Percentiles rank a stretch among this genome's conserved stretches.
Conservation (phyloP, 2,888 invertebrate genomes). For the Amphiduros pacificus region DNA sequence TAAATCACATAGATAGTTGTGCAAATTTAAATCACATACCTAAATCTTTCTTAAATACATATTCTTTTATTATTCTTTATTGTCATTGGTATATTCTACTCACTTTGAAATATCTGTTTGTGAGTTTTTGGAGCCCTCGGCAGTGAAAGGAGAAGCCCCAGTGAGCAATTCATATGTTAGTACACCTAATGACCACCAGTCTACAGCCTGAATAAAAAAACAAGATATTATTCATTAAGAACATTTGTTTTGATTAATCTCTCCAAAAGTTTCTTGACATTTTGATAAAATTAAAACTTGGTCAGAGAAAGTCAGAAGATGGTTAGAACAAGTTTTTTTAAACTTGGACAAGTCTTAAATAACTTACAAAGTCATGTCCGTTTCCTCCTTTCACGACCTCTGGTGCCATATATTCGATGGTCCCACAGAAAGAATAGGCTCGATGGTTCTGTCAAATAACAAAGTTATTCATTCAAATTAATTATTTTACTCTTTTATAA, state of each 20-base stretch:
- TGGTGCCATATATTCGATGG: slow-evolving; percentile 98
- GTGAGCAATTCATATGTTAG: slow-evolving; percentile 94
- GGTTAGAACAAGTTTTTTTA: no score
- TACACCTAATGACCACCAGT: slow-evolving; percentile 99
- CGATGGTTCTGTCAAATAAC: slow-evolving; percentile 68
- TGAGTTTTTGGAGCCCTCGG: slow-evolving; percentile 89
- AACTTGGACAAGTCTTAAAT: not conserved
- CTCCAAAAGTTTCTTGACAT: no score
- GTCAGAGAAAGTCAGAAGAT: no score
- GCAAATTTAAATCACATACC: not conserved
- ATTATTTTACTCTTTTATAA: no score
- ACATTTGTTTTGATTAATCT: no score
- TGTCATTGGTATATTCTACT: slow-evolving; percentile 4
- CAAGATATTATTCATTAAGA: no score
- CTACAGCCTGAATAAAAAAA: slow-evolving; percentile 75
- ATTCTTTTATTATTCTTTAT: no score
- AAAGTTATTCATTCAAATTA: no score
- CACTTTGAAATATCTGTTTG: slow-evolving; percentile 88
- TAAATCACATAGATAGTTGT: not conserved
- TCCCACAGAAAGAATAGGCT: slow-evolving; percentile 97
- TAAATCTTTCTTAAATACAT: not conserved
- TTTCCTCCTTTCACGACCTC: slow-evolving; percentile 78
- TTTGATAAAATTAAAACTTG: no score
- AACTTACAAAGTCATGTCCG: slow-evolving; percentile 93
- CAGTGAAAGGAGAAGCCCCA: slow-evolving; percentile 95